Base-by-base conservation (phyloP, 2,113 vertebrate species). In the Rallus limicola region DNA sequence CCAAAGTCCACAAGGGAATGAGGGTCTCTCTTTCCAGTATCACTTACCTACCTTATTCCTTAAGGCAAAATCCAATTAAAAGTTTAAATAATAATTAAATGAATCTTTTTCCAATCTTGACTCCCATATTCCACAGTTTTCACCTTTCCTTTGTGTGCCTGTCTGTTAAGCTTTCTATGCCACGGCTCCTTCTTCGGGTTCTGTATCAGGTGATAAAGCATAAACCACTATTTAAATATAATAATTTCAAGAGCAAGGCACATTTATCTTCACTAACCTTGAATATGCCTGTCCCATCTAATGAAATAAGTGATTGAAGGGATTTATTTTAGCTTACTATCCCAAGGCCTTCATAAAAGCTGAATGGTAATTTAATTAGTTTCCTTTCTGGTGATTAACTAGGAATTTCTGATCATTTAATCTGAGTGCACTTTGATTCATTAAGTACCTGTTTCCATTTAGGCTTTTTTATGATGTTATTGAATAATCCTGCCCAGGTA, bases 371-470 rank as follows among this genome's bases (percentile, higher is more conserved):
- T 97, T 97, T 97, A 97, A 98, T 97, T 97, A 95, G 93, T 97
- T 97, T 96, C 92, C 92, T 96, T 96, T 96, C 95, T 95, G 91
- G 84, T 96, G 95, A 97, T 96, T 97, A 97, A 96, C 92, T 91
- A 69, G 89, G 88, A 97, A 88, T 82, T 86, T 86, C 94, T 96
- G 96, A 96, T 97, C 87, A 91, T 93, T 97, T 91, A 86, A 91
- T 93, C 87, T 63, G 70, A 95, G 85, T 44, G 76, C 84, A 85
- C 92, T 97, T 95, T 95, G 97, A 97, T 94, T 97, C 94, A 96
- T 95, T 97, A 97, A 95, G 42, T 87, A 83, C 82, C 82, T 88
- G 94, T 86, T 97, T 94, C 78, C 79, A 78, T 70, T 46, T 46
- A 78, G 36, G 36, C 8, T 87, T 91, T 23, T 65, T 78, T 15